Base-by-base conservation (phyloP, 2,113 vertebrate genomes). In the Catagonus wagneri region DNA sequence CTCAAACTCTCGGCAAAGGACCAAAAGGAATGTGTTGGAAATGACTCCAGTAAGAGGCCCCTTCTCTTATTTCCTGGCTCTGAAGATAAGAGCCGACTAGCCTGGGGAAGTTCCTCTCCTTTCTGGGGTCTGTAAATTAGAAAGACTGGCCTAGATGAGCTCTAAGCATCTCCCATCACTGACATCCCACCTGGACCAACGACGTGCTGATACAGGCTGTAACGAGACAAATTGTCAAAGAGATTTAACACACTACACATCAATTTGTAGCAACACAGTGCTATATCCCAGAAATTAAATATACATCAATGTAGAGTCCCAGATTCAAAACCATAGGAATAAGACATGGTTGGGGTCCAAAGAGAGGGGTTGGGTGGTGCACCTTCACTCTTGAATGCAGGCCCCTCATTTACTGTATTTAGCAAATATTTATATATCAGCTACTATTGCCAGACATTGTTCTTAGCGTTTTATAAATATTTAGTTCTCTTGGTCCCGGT, bases 351-450 rank as follows among this genome's bases (percentile, higher is more conserved):
- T 36, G 50, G 13, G 11, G 50, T 34, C 27, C 60, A 29, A 60
- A 65, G 66, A 14, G 50, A 50, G 34, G 7, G 12, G 44, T 19
- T 80, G 4, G 2, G 29, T 23, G 34, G 2, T 17, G 3, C 36
- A 1, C 52, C 61, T 1, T 61, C 32, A 36, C 36, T 9, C 2
- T 0, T 13, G 12, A 17, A n/a, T 5, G 5, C 34, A 13, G 9
- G 34, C 5, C 44, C 34, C 44, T 39, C 10, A 17, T 13, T 90
- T 36, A n/a, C 29, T 66, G 27, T 34, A n/a, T 32, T 69, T 20
- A 63, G 54, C 29, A 65, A 71, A 71, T 27, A 56, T 32, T 71
- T 34, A 14, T 0, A 10, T 7, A 44, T 65, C 79, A 39, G 10
- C 63, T 13, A 7, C 34, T 56, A 6, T 2, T 5, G 11, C 23